Evolutionary conservation across 2,888 invertebrate genomes (phyloP), one percentile per base, ranked within the genome.

Genomic region (Aphrophora alni): DNA sequence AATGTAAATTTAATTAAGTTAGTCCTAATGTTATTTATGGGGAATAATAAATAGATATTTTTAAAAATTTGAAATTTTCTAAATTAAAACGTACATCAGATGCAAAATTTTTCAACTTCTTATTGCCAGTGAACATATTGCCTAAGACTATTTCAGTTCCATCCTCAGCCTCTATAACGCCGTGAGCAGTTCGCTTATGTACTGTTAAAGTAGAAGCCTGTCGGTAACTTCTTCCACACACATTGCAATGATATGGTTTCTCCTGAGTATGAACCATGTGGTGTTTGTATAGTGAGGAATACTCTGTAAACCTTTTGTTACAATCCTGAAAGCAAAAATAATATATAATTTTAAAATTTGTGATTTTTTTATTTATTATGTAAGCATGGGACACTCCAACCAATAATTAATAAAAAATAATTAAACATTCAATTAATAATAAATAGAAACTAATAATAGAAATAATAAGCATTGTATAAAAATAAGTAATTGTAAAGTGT

Each of bases 211-310:
- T 91, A 21, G 91, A 91, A 44, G 91, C 91, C 86, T 92, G 92
- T 44, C 93, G 89, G 84, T 92, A 93, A 75, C 89, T 89, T 84
- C 91, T 90, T 0, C 89, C 89, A 86, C 93, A 93, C 80, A 90
- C 88, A 82, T 89, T 89, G 85, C 93, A 93, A 73, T 89, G 88
- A 84, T 91, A 92, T 3, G 91, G 91, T 85, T 91, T 91, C 81
- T 89, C 88, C 77, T 91, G 90, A 27, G 91, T 91, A 86, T 93
- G 93, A 51, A 90, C 92, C 51, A 90, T 89, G 84, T 92, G 91
- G 86, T 93, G 93, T 86, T 93, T 93, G 87, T 93, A 93, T 24
- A 93, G 89, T 84, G 92, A 93, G 75, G 93, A 93, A 86, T 93
- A 93, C 86, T 93, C 93, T 0, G 93, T 93, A 85, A 93, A 93